These are phyloP conservation scores for Osmoderma eremita DNA, from an alignment of 2,888 invertebrate genomes.

Conservation along the genomic window DNA sequence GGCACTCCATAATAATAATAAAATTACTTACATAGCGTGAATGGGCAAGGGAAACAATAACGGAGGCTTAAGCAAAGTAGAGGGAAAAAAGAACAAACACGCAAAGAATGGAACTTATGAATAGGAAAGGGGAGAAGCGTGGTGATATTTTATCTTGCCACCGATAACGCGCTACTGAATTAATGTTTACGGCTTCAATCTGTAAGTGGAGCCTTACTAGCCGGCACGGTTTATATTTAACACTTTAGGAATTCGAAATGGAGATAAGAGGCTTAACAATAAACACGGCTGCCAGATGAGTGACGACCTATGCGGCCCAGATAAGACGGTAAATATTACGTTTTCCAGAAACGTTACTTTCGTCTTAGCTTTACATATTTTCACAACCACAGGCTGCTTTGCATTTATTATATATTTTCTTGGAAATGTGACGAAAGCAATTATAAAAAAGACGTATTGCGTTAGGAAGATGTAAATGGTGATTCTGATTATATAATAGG, in stretches of 20 bases:
- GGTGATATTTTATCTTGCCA: constrained; percentile 20
- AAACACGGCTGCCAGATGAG: constrained; percentile 13
- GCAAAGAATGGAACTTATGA: not conserved
- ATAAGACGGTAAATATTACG: constrained; percentile 12
- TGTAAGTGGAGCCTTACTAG: constrained; percentile 15
- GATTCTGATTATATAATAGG: no score
- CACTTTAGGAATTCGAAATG: constrained; percentile 26
- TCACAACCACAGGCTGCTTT: no score
- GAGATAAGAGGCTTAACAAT: constrained; percentile 28
- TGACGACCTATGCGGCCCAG: constrained; percentile 16
- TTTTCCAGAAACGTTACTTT: not conserved
- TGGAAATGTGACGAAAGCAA: no score
- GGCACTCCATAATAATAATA: constrained; percentile 12
- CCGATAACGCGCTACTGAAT: constrained; percentile 31
- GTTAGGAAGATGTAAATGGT: no score
- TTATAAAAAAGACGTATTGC: no score
- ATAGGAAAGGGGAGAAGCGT: constrained; percentile 8
- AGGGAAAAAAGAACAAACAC: not conserved
- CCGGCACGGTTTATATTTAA: constrained; percentile 23
- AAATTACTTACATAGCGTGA: not conserved
- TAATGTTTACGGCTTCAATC: constrained; percentile 27
- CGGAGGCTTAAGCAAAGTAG: not conserved
- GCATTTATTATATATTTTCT: no score
- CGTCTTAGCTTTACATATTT: no score
- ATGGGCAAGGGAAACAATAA: not conserved